Evolutionary conservation across 30 jellyfish, hydroid and myxozoan genomes (phyloP).

Genomic region (Nemopilema nomurai): DNA sequence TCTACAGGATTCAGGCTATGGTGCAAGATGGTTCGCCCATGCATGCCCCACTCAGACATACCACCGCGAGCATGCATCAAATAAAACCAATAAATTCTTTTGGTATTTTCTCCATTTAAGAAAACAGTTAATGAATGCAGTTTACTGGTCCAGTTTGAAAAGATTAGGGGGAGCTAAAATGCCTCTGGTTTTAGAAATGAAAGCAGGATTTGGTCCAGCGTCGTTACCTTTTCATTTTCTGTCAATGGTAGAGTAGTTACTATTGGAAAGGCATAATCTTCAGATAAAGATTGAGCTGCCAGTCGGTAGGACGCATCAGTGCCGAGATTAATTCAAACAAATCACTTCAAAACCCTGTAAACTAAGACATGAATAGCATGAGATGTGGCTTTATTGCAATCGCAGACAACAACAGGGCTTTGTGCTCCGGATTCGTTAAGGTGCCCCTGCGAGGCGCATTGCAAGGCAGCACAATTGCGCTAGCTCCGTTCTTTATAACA

Average conservation of each 20-base stretch:
- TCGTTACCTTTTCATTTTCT: not conserved
- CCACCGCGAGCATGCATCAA: not conserved
- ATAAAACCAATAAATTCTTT: not conserved
- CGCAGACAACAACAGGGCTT: not conserved
- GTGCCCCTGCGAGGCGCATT: not conserved
- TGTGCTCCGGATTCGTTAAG: not conserved
- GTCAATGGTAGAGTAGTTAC: not conserved
- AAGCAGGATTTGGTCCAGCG: not conserved
- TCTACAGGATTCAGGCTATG: too few relatives aligned
- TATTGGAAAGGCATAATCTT: not conserved
- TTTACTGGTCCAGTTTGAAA: not conserved
- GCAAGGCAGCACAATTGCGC: not conserved
- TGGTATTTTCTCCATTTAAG: not conserved
- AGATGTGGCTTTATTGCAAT: not conserved
- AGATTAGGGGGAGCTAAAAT: not conserved
- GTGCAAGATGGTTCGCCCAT: too few relatives aligned
- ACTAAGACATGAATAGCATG: not conserved
- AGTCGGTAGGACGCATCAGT: not conserved
- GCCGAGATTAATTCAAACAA: not conserved
- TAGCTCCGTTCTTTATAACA: not conserved
- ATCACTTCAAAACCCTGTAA: not conserved
- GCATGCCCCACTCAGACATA: too few relatives aligned
- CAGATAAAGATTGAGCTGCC: not conserved
- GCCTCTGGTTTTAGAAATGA: not conserved
- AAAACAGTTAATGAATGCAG: not conserved